Evolutionary conservation across 2,797 vertebrate genomes (phyloP).

Genomic region (Adrianichthys oophorus): DNA sequence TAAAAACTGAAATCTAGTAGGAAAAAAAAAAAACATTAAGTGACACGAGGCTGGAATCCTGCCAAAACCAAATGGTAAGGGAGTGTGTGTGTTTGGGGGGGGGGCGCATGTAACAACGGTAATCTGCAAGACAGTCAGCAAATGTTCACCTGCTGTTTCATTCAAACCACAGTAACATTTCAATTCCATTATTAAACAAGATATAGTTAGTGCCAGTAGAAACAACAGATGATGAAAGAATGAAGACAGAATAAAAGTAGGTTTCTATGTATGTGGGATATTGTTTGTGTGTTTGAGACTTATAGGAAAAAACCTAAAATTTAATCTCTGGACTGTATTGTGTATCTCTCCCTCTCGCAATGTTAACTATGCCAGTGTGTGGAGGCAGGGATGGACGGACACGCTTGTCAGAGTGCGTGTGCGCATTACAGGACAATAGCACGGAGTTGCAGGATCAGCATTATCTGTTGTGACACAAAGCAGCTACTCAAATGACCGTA

Average conservation of each 20-base stretch:
- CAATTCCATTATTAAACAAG: no score
- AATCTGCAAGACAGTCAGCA: no score
- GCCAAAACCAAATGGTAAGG: constrained; percentile 37
- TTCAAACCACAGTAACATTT: no score
- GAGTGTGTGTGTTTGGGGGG: not conserved
- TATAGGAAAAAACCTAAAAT: constrained; percentile 61
- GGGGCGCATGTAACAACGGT: no score
- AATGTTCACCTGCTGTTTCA: no score
- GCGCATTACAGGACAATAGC: constrained; percentile 67
- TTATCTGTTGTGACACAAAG: constrained; percentile 73
- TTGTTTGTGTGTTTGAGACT: constrained; percentile 32
- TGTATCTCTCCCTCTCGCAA: constrained; percentile 59
- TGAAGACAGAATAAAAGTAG: constrained; percentile 1
- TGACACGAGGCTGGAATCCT: not conserved
- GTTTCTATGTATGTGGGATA: constrained; percentile 19
- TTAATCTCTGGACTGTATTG: constrained; percentile 77
- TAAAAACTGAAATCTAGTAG: constrained; percentile 15
- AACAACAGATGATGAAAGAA: no score
- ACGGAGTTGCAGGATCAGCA: constrained; percentile 72
- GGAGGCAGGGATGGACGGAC: constrained; percentile 41
- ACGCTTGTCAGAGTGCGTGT: constrained; percentile 12
- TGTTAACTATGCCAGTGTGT: constrained; percentile 60
- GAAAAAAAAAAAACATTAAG: not conserved
- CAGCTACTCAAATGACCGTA: constrained; percentile 54
- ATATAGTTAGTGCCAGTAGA: no score